phyloP scores from a whole-genome alignment of 2,113 vertebrate species.

The Cololabis saira region DNA sequence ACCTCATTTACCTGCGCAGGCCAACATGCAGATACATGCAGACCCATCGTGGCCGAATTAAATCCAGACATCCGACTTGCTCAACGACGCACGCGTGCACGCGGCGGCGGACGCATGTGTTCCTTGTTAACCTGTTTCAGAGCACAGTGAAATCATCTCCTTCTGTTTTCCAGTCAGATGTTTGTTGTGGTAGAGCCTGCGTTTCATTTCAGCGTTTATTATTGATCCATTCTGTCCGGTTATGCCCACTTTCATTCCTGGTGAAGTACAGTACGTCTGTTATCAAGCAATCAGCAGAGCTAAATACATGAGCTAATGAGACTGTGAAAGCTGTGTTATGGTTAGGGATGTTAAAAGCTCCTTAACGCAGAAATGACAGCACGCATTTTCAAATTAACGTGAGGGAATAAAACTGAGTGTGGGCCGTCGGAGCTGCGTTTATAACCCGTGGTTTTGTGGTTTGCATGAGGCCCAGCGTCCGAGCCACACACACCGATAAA shows the following conservation, averaged over 20 bases:
- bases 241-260: neutral
- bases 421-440: neutral
- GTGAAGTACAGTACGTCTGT: too few species aligned
- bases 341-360: too few species aligned
- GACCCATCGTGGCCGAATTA: conserved; percentile 19
- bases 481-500: conserved; percentile 48
- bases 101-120: conserved; percentile 49
- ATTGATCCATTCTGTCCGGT: too few species aligned
- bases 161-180: conserved; percentile 23
- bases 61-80: conserved; percentile 35
- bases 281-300: too few species aligned
- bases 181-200: conserved; percentile 18
- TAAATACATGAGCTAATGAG: too few species aligned
- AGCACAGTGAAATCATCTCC: conserved; percentile 43
- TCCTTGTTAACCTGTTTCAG: conserved; percentile 51
- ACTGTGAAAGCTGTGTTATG: too few species aligned
- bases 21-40: conserved; percentile 1
- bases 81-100: conserved; percentile 9
- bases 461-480: conserved; percentile 23
- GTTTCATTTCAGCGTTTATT: neutral
- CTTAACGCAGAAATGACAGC: too few species aligned
- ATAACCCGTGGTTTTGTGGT: conserved; percentile 45
- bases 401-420: too few species aligned
- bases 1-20: conserved; percentile 35
- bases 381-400: too few species aligned